Base-by-base conservation (phyloP, 30 jellyfish, hydroid and myxozoan species). In the Cassiopea xamachana region DNA sequence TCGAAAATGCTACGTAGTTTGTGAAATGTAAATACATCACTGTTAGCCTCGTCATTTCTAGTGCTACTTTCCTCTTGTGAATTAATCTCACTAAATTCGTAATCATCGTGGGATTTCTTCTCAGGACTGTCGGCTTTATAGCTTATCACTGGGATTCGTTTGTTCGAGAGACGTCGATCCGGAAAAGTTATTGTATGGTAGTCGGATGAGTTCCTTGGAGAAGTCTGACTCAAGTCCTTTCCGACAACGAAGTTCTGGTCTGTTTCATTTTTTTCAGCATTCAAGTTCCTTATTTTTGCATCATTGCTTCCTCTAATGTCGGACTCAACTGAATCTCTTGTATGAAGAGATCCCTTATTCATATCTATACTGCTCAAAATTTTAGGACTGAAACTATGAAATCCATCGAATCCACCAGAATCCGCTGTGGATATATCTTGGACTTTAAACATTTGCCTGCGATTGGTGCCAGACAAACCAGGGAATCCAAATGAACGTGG, bases 1-100 rank as follows among this genome's bases (percentile, higher is more conserved):
- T 88, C 95, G 43, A 88, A 88, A 78, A 88, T 79, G 67, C 90
- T 88, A 5, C 95, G 95, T 50, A 88, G 61, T 44, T 79, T 88
- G 68, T 68, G 88, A 72, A 88, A 80, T 46, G 95, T 73, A 39
- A 77, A 73, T 14, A 46, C n/a, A 46, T 47, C 85, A 5, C 45
- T 74, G 48, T 43, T 73, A 5, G 13, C 71, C 70, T 62, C 85
- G 77, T 51, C 62, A 1, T 49, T 19, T 3, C 50, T n/a, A 13
- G 73, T n/a, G 44, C n/a, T 19, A 44, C 59, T 73, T 27, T 2
- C 15, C 43, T 19, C 78, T 49, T 48, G 75, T 2, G 62, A 80
- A 27, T 3, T 18, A 2, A 17, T 73, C 45, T 39, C 67, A 47
- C 6, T 47, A 45, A 48, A n/a, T 15, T 39, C 92, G 18, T 70